A percentile compares a stretch with the other conserved stretches of the same genome.
Conservation (phyloP, 2,888 invertebrate species). For the Leptinotarsa peninsularis region DNA sequence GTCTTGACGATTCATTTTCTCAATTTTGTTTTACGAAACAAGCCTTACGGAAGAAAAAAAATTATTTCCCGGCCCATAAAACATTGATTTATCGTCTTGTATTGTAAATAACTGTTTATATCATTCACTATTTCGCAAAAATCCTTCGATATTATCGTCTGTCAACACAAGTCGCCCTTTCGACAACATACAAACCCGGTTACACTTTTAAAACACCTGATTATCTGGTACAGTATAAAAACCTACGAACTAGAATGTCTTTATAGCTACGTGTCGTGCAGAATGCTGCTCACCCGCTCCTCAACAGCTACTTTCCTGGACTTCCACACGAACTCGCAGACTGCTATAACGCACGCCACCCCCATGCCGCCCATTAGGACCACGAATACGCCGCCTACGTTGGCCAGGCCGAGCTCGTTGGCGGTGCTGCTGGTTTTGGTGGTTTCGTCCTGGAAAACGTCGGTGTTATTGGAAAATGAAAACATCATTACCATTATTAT, state of each 20-base stretch:
- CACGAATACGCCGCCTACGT: constrained; percentile 97
- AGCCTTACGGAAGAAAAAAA: no score
- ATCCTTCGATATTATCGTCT: not conserved
- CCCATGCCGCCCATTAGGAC: constrained; percentile 94
- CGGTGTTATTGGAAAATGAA: not conserved
- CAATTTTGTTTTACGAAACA: no score
- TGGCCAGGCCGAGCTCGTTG: constrained; percentile 91
- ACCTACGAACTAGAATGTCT: constrained; percentile 47
- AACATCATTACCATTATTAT: not conserved
- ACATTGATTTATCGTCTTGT: no score
- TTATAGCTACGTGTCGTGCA: constrained; percentile 68
- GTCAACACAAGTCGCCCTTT: not conserved
- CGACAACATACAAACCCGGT: not conserved
- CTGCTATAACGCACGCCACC: constrained; percentile 91
- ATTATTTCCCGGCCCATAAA: no score
- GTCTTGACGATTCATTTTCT: no score
- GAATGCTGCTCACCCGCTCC: constrained; percentile 82
- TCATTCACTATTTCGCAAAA: no score
- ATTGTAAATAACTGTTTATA: no score
- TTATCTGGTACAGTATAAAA: constrained; percentile 27
- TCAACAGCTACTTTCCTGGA: constrained; percentile 92
- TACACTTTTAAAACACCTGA: not conserved
- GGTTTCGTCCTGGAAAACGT: constrained; percentile 77
- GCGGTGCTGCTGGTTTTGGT: constrained; percentile 88
- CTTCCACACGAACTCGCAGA: constrained; percentile 97